Percentiles rank a stretch among this genome's conserved stretches.
Conservation (phyloP, 2,113 vertebrate species). For the Urocitellus parryii region DNA sequence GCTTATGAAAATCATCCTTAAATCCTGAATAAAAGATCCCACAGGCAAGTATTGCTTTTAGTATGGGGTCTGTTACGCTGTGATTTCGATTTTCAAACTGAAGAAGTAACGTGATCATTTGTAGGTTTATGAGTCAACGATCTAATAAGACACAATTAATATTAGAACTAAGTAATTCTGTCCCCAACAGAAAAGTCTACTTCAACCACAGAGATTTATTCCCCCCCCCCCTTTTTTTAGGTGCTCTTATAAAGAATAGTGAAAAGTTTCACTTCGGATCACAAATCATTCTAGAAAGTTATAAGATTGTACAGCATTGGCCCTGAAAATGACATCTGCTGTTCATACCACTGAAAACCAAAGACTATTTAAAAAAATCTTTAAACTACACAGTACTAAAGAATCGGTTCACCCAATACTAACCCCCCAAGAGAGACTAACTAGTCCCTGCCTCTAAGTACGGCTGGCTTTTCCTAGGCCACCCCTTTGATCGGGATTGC, state of each 20-base stretch:
- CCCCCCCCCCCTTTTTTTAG: neutral
- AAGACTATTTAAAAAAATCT: neutral
- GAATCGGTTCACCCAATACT: neutral
- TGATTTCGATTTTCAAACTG: constrained; percentile 52
- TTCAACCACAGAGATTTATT: neutral
- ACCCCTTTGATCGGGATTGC: no score
- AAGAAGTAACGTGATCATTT: constrained; percentile 22
- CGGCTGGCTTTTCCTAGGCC: no score
- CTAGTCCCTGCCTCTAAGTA: no score
- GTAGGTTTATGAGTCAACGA: constrained; percentile 19
- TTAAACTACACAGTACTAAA: neutral
- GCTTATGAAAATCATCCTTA: constrained; percentile 11
- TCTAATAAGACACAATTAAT: constrained; percentile 35
- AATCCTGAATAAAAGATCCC: neutral
- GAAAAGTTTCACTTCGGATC: neutral
- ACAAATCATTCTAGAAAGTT: neutral
- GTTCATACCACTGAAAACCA: neutral
- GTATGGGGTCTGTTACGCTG: constrained; percentile 1
- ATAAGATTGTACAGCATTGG: neutral
- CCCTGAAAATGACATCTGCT: neutral
- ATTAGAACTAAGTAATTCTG: constrained; percentile 15
- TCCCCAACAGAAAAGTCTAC: neutral
- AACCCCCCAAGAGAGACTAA: no score
- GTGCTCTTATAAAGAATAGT: neutral
- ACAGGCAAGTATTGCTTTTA: constrained; percentile 4